Evolutionary conservation across 2,797 vertebrate species (phyloP).

Genomic region (Brotula barbata): DNA sequence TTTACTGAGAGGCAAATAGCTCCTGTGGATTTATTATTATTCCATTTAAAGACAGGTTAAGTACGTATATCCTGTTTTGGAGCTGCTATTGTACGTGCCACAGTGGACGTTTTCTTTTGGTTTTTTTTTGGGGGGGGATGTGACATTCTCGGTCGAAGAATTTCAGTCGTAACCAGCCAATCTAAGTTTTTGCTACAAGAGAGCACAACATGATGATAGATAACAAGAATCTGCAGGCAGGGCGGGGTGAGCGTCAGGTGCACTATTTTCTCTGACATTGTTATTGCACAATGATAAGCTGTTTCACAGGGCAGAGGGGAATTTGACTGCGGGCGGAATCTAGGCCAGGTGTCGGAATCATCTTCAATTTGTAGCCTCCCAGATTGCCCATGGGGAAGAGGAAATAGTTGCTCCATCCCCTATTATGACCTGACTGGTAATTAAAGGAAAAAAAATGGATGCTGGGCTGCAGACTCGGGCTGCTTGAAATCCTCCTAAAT

Average conservation of each 20-base stretch:
- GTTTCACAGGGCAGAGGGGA: conserved; percentile 56
- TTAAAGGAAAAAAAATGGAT: conserved; percentile 61
- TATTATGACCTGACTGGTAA: conserved; percentile 62
- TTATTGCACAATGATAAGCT: conserved; percentile 71
- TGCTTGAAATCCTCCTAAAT: conserved; percentile 42
- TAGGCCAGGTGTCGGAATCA: conserved; percentile 64
- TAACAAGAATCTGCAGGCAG: conserved; percentile 40
- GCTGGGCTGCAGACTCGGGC: conserved; percentile 42
- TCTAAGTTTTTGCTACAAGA: conserved; percentile 28
- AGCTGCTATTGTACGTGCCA: conserved; percentile 16
- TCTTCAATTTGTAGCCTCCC: conserved; percentile 66
- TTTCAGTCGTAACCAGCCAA: conserved; percentile 24
- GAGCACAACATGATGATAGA: conserved; percentile 42
- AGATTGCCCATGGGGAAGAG: conserved; percentile 51
- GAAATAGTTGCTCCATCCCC: conserved; percentile 46
- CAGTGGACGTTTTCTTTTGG: conserved; percentile 2
- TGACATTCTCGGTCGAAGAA: conserved; percentile 17
- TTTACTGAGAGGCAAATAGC: conserved; percentile 24
- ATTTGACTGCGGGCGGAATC: conserved; percentile 64
- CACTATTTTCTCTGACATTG: conserved; percentile 62
- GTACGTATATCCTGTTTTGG: conserved; percentile 43
- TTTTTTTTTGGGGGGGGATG: too few relatives aligned
- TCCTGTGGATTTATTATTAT: conserved; percentile 46
- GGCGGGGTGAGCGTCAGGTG: conserved; percentile 51
- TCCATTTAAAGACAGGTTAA: conserved; percentile 46